Conservation (phyloP, 2,797 vertebrate species). For the Novumbra hubbsi region DNA sequence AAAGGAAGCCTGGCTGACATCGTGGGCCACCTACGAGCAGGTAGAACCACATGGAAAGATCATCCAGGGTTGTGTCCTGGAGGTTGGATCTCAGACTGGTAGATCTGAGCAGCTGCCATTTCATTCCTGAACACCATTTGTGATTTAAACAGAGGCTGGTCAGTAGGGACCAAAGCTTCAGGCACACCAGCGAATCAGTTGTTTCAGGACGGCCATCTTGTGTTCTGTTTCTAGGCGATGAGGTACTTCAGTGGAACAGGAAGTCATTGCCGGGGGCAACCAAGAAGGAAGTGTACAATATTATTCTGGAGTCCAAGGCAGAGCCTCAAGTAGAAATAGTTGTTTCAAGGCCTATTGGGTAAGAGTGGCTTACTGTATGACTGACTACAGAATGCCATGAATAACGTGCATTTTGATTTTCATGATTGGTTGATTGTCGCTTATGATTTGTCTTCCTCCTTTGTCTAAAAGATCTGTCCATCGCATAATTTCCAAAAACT, state of each 20-base stretch:
- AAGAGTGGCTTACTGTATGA: conserved; percentile 56
- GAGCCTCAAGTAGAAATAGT: conserved; percentile 99
- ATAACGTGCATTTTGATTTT: no score
- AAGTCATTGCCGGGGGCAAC: conserved; percentile 97
- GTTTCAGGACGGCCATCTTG: conserved; percentile 51
- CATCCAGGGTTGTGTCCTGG: neutral
- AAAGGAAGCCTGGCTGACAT: conserved; percentile 98
- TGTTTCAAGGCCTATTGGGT: conserved; percentile 98
- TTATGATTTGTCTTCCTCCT: conserved; percentile 64
- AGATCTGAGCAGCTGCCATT: neutral
- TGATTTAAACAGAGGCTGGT: neutral
- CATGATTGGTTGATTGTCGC: conserved; percentile 28
- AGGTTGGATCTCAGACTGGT: neutral
- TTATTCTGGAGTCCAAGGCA: conserved; percentile 98
- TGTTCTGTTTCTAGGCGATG: conserved; percentile 81
- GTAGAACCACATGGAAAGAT: conserved; percentile 60
- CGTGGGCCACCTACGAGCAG: conserved; percentile 95
- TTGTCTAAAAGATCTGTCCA: conserved; percentile 78
- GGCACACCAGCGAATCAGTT: conserved; percentile 22
- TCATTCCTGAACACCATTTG: neutral
- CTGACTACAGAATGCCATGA: conserved; percentile 13
- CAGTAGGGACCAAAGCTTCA: neutral
- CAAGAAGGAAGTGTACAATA: conserved; percentile 99
- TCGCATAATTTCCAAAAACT: conserved; percentile 82
- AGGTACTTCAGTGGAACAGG: conserved; percentile 97